phyloP scores from a whole-genome alignment of 2,113 vertebrate genomes.

The Eclectus roratus region DNA sequence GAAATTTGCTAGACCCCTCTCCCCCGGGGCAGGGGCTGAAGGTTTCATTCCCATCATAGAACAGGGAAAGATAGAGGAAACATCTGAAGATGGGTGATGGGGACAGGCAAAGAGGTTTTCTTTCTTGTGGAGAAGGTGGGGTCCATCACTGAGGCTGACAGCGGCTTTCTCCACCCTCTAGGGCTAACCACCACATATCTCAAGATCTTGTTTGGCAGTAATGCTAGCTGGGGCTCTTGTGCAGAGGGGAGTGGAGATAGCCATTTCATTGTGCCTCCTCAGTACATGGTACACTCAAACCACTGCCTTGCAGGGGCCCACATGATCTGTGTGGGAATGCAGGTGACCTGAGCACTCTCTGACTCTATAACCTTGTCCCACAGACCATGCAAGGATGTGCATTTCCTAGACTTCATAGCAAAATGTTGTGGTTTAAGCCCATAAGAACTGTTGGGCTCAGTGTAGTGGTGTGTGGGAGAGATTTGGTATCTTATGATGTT shows the following conservation, averaged over 20 bases:
- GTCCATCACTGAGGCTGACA: not conserved
- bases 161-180: not conserved
- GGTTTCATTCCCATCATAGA: not conserved
- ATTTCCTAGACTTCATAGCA: not conserved
- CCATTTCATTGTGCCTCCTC: not conserved
- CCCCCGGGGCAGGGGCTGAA: not conserved
- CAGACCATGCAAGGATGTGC: not conserved
- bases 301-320: not conserved
- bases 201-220: not conserved
- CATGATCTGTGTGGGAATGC: not conserved
- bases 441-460: not conserved
- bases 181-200: not conserved
- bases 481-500: not conserved
- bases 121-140: not conserved
- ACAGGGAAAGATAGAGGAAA: not conserved
- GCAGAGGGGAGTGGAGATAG: not conserved
- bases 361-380: not conserved
- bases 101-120: not conserved
- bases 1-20: not conserved
- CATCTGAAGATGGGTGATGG: not conserved
- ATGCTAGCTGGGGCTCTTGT: not conserved
- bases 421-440: not conserved
- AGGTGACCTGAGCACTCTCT: not conserved
- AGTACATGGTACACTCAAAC: not conserved
- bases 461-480: not conserved